These are phyloP conservation scores for Ochropleura leucogaster DNA, from an alignment of 2,888 invertebrate genomes.

Conservation along the genomic window DNA sequence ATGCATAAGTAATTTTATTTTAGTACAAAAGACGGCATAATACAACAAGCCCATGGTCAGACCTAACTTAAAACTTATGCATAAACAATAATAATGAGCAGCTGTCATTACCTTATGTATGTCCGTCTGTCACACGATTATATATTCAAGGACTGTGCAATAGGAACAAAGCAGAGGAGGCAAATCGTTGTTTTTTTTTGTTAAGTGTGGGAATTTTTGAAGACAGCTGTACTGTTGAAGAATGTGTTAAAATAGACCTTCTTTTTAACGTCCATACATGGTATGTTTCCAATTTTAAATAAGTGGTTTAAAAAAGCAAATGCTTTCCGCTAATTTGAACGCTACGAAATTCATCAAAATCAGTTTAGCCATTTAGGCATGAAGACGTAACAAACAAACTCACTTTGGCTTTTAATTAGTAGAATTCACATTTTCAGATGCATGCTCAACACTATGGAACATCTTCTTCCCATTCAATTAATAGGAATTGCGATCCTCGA, in stretches of 20 bases:
- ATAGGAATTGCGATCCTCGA: background rate
- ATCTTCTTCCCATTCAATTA: background rate
- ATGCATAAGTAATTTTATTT: background rate
- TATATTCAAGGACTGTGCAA: constrained; percentile 56
- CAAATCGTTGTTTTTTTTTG: constrained; percentile 25
- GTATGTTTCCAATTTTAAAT: background rate
- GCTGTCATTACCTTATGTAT: constrained; percentile 45
- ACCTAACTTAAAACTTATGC: constrained; percentile 31
- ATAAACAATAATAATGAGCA: constrained; percentile 51
- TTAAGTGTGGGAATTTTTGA: constrained; percentile 34
- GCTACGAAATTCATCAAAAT: background rate
- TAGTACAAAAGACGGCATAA: background rate
- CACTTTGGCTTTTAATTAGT: background rate
- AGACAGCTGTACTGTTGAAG: constrained; percentile 1
- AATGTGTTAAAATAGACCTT: background rate
- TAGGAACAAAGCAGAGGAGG: constrained; percentile 34
- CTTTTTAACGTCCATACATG: background rate
- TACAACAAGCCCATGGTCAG: constrained; percentile 23
- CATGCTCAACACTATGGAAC: background rate
- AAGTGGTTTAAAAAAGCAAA: background rate
- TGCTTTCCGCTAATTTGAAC: background rate
- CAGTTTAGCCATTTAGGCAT: too few species aligned
- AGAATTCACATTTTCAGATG: background rate
- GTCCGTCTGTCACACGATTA: constrained; percentile 59
- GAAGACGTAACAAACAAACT: too few species aligned